phyloP scores from a whole-genome alignment of 1,140 invertebrate genomes.

The Nebria ingens region DNA sequence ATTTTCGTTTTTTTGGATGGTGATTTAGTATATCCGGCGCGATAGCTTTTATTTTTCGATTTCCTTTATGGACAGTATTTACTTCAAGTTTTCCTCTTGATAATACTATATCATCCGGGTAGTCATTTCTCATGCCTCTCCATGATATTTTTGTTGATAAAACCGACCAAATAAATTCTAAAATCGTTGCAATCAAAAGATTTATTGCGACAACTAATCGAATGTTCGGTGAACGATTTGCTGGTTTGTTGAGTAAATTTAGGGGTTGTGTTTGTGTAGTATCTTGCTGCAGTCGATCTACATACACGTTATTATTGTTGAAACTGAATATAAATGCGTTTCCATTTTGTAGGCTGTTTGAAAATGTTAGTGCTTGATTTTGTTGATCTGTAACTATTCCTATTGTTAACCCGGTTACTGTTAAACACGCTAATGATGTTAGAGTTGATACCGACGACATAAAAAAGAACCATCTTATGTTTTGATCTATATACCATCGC shows the following conservation, averaged over 20 bases:
- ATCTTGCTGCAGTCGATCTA: not conserved
- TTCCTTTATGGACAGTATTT: constrained; percentile 41
- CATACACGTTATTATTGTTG: not conserved
- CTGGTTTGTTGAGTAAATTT: not conserved
- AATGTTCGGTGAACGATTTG: constrained; percentile 13
- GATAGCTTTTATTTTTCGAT: constrained; percentile 35
- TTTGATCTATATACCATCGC: constrained; percentile 53
- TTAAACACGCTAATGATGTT: constrained; percentile 30
- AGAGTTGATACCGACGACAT: constrained; percentile 38
- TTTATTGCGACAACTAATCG: constrained; percentile 41
- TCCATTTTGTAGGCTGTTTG: not conserved
- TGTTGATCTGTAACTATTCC: not conserved
- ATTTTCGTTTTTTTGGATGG: constrained; percentile 38
- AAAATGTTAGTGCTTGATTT: not conserved
- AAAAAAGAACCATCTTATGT: constrained; percentile 49
- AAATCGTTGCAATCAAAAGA: constrained; percentile 45
- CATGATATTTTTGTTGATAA: constrained; percentile 46
- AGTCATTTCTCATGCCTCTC: constrained; percentile 46
- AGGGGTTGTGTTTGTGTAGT: not conserved
- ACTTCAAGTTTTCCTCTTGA: constrained; percentile 37
- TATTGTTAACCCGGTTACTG: not conserved
- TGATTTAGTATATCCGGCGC: constrained; percentile 42
- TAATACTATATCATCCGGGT: constrained; percentile 40
- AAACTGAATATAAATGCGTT: constrained; percentile 3
- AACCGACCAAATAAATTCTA: constrained; percentile 48